Evolutionary conservation across 2,113 vertebrate genomes (phyloP).

Genomic region (Pelmatolapia mariae): DNA sequence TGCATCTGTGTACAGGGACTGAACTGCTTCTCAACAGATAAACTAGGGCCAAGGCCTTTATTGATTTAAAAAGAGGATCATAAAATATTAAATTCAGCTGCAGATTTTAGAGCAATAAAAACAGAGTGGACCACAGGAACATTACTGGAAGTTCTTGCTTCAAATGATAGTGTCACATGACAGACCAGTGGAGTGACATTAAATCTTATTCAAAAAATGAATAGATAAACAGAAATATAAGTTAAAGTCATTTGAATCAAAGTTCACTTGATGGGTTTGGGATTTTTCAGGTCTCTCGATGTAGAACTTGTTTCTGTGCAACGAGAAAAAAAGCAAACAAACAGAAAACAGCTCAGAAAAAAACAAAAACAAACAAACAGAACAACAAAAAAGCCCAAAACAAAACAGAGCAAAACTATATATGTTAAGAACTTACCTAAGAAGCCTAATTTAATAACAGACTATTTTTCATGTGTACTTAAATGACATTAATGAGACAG

Average conservation of each 20-base stretch:
- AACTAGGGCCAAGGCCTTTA: neutral
- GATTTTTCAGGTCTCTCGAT: neutral
- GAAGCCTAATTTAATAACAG: neutral
- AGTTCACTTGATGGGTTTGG: neutral
- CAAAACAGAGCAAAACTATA: neutral
- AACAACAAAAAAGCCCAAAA: neutral
- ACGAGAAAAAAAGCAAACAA: neutral
- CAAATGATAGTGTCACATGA: neutral
- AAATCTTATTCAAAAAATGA: neutral
- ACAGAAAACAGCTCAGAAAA: neutral
- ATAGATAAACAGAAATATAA: neutral
- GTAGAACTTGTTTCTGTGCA: neutral
- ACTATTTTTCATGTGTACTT: neutral
- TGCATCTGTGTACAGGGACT: neutral
- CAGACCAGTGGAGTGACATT: neutral
- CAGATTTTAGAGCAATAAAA: neutral
- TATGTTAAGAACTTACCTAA: neutral
- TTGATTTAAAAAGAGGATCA: constrained; percentile 3
- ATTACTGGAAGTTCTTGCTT: neutral
- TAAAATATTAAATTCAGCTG: neutral
- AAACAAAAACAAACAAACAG: neutral
- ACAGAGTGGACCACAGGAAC: neutral
- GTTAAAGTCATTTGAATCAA: neutral
- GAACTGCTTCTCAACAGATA: neutral
- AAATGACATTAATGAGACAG: neutral